Evolutionary conservation across 2,888 invertebrate species (phyloP).

Genomic region (Euclidia mi): DNA sequence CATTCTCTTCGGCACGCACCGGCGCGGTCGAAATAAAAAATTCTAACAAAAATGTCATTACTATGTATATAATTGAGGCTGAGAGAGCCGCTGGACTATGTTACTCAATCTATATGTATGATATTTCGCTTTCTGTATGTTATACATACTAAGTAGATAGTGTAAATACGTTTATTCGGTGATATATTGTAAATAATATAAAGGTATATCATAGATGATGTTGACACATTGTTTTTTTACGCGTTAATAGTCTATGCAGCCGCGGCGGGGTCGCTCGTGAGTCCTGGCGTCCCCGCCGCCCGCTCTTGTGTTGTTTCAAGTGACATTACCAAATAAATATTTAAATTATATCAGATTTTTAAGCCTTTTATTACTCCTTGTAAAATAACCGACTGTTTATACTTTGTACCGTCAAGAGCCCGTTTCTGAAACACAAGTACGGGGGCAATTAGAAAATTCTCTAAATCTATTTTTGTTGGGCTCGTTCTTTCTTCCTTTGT

Average conservation of each 20-base stretch:
- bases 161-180: constrained; percentile 85
- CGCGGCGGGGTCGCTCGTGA: constrained; percentile 79
- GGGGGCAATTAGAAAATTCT: constrained; percentile 39
- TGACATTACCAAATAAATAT: constrained; percentile 89
- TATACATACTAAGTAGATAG: constrained; percentile 86
- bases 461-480: constrained; percentile 30
- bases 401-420: constrained; percentile 14
- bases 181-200: constrained; percentile 83
- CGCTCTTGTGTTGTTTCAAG: constrained; percentile 83
- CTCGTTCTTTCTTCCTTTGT: constrained; percentile 35
- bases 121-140: constrained; percentile 88
- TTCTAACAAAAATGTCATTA: constrained; percentile 86
- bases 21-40: constrained; percentile 87
- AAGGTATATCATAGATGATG: constrained; percentile 78
- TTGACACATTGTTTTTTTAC: constrained; percentile 87
- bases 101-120: constrained; percentile 77
- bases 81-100: constrained; percentile 70
- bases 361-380: constrained; percentile 66
- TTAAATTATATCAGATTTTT: constrained; percentile 82
- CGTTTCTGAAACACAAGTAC: constrained; percentile 20
- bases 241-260: constrained; percentile 83
- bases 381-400: constrained; percentile 11
- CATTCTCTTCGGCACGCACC: constrained; percentile 93
- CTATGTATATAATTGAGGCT: constrained; percentile 80
- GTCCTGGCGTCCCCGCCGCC: constrained; percentile 82